phyloP scores from a whole-genome alignment of 2,797 vertebrate species.

The Sebastes glaucus region DNA sequence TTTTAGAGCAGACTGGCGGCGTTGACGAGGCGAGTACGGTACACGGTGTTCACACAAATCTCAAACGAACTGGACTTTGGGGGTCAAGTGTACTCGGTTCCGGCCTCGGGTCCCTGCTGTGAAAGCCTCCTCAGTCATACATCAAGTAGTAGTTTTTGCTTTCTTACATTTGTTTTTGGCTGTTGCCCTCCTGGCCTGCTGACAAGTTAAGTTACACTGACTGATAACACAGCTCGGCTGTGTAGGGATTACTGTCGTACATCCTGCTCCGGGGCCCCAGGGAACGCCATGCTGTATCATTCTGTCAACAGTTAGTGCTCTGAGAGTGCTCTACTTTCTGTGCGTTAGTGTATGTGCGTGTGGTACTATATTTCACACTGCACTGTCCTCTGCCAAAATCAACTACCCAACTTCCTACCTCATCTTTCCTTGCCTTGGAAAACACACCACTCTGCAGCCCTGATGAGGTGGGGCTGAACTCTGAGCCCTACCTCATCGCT shows the following conservation, averaged over 20 bases:
- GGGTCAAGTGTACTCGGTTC: neutral
- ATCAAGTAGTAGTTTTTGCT: constrained; percentile 35
- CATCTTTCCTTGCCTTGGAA: constrained; percentile 61
- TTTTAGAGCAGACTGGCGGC: too few relatives aligned
- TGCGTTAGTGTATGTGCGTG: constrained; percentile 60
- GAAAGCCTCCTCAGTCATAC: neutral
- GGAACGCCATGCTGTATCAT: constrained; percentile 80
- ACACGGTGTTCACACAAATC: neutral
- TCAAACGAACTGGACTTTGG: neutral
- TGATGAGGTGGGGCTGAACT: constrained; percentile 57
- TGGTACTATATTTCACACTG: constrained; percentile 75
- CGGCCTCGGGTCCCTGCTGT: neutral
- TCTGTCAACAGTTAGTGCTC: constrained; percentile 79
- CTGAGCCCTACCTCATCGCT: constrained; percentile 47
- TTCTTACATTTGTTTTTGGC: constrained; percentile 53
- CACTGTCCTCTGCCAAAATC: constrained; percentile 75
- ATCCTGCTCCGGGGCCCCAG: constrained; percentile 70
- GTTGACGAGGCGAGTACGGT: neutral
- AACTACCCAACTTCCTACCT: constrained; percentile 73
- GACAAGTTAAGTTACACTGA: constrained; percentile 75
- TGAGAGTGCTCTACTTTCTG: constrained; percentile 59
- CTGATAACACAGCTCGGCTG: constrained; percentile 70
- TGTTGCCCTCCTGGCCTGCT: constrained; percentile 57
- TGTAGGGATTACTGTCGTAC: constrained; percentile 76
- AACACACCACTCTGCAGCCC: constrained; percentile 28